Conservation (phyloP, 1,140 invertebrate species). For the Leguminivora glycinivorella region DNA sequence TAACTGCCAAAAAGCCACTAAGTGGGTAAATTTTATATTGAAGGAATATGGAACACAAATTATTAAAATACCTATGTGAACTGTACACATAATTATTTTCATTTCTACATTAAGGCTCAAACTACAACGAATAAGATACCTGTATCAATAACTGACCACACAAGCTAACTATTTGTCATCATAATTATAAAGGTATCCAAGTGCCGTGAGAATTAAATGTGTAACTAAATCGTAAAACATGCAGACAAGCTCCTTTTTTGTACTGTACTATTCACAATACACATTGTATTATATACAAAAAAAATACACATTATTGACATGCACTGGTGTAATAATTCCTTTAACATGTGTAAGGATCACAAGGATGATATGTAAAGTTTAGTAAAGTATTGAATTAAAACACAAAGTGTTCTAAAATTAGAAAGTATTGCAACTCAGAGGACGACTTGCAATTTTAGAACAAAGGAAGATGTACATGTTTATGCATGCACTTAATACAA, state of each 20-base stretch:
- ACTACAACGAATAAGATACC: no score
- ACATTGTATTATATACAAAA: not conserved
- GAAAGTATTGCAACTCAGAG: conserved; percentile 45
- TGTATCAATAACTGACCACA: not conserved
- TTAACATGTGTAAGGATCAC: not conserved
- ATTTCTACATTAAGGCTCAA: not conserved
- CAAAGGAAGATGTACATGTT: conserved; percentile 49
- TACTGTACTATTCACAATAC: not conserved
- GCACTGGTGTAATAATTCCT: not conserved
- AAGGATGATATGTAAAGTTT: not conserved
- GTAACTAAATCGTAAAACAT: not conserved
- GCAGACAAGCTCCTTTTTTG: not conserved
- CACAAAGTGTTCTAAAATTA: conserved; percentile 56
- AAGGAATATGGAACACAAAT: no score
- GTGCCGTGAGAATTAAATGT: not conserved
- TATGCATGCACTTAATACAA: conserved; percentile 14
- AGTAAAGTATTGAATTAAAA: conserved; percentile 1
- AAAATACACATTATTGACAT: not conserved
- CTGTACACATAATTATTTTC: no score
- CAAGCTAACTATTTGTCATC: no score
- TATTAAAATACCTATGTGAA: no score
- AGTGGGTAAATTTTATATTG: no score
- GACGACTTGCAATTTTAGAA: conserved; percentile 69
- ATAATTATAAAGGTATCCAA: no score
- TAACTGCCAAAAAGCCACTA: no score